Evolutionary conservation across 92 coral and sea anemone genomes (phyloP), one percentile per base, ranked within the genome.

Genomic region (Actinernus sp.): DNA sequence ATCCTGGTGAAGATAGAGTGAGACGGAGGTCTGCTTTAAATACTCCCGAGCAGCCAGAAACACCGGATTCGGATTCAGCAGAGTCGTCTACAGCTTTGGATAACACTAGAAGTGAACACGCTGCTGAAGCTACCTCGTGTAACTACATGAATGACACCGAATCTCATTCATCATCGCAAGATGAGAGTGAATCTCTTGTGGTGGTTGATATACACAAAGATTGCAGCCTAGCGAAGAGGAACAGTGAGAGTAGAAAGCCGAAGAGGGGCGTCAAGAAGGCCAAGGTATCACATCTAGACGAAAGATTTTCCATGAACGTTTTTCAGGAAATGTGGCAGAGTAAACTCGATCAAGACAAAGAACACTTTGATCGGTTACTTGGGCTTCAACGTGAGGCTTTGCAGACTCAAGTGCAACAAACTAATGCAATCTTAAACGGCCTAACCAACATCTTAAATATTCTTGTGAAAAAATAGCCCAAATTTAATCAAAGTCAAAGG

Each of bases 301-400:
- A 45, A 12, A 18, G 52, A 4, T 45, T 45, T 17, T 4, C 18
- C 52, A 45, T 45, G 52, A 45, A 23, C 22, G 52, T 18, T 8
- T 45, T 45, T 4, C 18, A 45, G 52, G 52, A 45, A 45, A 45
- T 45, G 52, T 45, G 52, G 52, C 17, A 45, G 21, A 12, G 52
- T 5, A 45, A 45, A 23, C 52, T 45, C 4, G 52, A 8, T 8
- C 52, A 45, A 18, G 52, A 45, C 52, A 45, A 23, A 17, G 52
- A 45, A 18, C 52, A 45, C 18, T 45, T 45, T 18, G 52, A 45
- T 4, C 10, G 22, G 21, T 23, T 45, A 5, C 10, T 45, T 4
- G 52, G 19, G 19, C 22, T 45, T 6, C 52, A 45, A 23, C 10
- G 21, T 9, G 52, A 45, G 22, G 10, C 11, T 9, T 4, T 45